These are phyloP conservation scores for Axis porcinus DNA, from an alignment of 2,113 vertebrate species.

Conservation along the genomic window DNA sequence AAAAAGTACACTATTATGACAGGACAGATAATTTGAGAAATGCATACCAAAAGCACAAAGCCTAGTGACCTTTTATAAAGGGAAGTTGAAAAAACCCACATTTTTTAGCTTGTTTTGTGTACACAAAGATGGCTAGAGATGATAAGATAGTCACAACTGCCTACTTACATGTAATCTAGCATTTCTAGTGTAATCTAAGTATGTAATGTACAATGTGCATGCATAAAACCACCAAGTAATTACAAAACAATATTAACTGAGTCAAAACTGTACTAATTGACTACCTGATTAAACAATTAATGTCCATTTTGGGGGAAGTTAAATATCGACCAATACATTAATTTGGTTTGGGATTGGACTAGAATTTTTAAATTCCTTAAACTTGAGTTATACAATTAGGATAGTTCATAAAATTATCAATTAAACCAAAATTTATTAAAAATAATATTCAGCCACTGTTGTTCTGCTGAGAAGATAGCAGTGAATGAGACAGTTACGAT, in stretches of 20 bases:
- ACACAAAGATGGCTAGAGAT: neutral
- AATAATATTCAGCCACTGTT: neutral
- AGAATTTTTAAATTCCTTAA: neutral
- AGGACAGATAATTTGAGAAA: neutral
- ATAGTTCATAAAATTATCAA: neutral
- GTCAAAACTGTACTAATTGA: neutral
- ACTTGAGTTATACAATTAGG: neutral
- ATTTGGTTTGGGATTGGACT: neutral
- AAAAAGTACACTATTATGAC: neutral
- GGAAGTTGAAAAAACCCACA: neutral
- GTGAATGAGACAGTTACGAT: neutral
- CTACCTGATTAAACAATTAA: neutral
- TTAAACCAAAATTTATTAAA: neutral
- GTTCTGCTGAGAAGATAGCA: neutral
- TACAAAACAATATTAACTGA: neutral
- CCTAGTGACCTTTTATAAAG: neutral
- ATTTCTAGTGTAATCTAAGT: neutral
- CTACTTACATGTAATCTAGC: neutral
- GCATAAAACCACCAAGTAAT: neutral
- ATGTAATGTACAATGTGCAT: neutral
- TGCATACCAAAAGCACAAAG: neutral
- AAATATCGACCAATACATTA: neutral
- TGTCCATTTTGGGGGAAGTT: neutral
- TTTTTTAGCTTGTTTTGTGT: neutral
- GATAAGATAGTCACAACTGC: neutral